Evolutionary conservation across 2,797 vertebrate species (phyloP).

Genomic region (Chaunax sp.): DNA sequence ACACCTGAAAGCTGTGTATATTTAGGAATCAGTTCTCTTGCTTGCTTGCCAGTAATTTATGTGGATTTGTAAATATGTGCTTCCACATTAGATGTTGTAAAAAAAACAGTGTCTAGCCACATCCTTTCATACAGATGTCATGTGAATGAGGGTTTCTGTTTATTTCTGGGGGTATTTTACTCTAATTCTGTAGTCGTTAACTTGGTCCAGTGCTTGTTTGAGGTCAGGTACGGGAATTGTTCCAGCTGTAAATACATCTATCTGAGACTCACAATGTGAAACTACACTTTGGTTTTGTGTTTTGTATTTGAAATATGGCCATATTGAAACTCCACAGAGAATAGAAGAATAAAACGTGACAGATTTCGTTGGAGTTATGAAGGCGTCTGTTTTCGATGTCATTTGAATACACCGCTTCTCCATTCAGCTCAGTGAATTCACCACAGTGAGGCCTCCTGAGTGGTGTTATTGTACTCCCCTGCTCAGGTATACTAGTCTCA

Average conservation of each 20-base stretch:
- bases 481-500: constrained; percentile 66
- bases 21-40: constrained; percentile 9
- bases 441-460: constrained; percentile 50
- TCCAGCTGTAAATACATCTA: constrained; percentile 62
- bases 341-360: constrained; percentile 59
- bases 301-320: constrained; percentile 40
- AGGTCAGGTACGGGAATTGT: constrained; percentile 14
- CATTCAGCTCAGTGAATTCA: constrained; percentile 5
- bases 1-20: neutral
- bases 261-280: constrained; percentile 40
- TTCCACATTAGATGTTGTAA: constrained; percentile 19
- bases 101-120: too few species aligned
- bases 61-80: constrained; percentile 54
- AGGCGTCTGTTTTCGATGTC: constrained; percentile 53
- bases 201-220: constrained; percentile 9
- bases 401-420: constrained; percentile 72
- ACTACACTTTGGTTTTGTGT: constrained; percentile 37
- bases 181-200: constrained; percentile 24
- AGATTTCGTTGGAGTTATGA: constrained; percentile 35
- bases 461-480: constrained; percentile 57
- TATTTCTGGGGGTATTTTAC: constrained; percentile 38
- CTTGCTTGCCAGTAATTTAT: constrained; percentile 23
- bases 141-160: constrained; percentile 52
- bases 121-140: too few species aligned
- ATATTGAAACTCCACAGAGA: constrained; percentile 23